Base-by-base conservation (phyloP, 2,888 invertebrate genomes). In the Tetheella fluctuosa region DNA sequence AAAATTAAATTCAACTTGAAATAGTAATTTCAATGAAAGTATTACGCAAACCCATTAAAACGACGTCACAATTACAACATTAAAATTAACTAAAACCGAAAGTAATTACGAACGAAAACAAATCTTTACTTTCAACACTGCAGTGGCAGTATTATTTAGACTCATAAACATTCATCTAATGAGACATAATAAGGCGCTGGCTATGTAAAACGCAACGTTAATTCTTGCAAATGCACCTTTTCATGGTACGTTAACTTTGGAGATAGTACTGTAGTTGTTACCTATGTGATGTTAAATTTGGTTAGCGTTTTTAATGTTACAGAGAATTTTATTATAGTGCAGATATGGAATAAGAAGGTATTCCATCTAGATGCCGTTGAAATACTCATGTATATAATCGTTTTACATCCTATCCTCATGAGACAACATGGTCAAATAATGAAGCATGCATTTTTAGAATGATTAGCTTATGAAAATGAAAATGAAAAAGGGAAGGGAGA, bases 181-280 rank as follows among this genome's bases (percentile, higher is more conserved):
- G 63, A 60, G 64, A 61, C 64, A 59, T 73, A 69, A 77, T 68
- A 66, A 70, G 68, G 64, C 64, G 61, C 65, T 54, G 59, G 62
- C 54, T 57, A 62, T 61, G 61, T 73, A 69, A 71, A 73, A 74
- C 58, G 68, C 64, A 61, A 69, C 73, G 71, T 76, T 70, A 72
- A 74, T 62, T 67, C 59, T 59, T 61, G 60, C 54, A 65, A 73
- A 66, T 69, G 67, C 68, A 69, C 65, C 69, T 70, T 23, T 73
- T 73, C 71, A 71, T 64, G 74, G 63, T 67, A 72, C 70, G 71
- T 71, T 71, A 56, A 57, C 55, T 56, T 56, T 54, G 48, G 48
- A 48, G 20, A 48, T 48, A 20, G 48, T 48, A 20, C 48, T 62
- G 58, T 66, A 60, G 64, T 25, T 59, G 61, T 62, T 67, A 64